A percentile compares a stretch with the other conserved stretches of the same genome.
phyloP scores from a whole-genome alignment of 37 sponge, comb jelly and placozoan species.

The Diacarnus erythraeanus region DNA sequence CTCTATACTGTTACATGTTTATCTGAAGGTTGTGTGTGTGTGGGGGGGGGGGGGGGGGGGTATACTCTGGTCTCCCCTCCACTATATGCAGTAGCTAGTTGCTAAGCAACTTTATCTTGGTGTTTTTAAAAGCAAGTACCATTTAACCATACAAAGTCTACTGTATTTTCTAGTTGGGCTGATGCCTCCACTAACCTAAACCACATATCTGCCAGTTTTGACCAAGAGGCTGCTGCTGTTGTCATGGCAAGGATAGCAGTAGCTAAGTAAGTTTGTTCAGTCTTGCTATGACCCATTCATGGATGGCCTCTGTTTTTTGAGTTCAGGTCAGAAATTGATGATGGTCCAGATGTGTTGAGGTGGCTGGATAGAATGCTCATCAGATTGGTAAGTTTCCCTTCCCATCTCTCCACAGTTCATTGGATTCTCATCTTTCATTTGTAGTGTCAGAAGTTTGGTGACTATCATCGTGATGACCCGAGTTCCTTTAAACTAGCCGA shows the following conservation, averaged over 20 bases:
- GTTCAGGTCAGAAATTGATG: conserved; percentile 84
- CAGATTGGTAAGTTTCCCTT: conserved; percentile 62
- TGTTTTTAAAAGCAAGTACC: no score
- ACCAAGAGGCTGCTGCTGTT: conserved; percentile 95
- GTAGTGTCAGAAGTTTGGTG: conserved; percentile 98
- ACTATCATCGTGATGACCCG: conserved; percentile 90
- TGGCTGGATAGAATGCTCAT: conserved; percentile 98
- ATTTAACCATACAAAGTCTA: no score
- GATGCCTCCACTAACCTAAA: conserved; percentile 84
- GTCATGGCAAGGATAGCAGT: conserved; percentile 93
- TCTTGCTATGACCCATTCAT: conserved; percentile 96
- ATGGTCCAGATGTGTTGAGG: conserved; percentile 97
- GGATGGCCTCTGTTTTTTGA: no score
- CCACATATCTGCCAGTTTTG: conserved; percentile 89
- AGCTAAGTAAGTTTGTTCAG: conserved; percentile 76
- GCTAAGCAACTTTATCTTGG: no score
- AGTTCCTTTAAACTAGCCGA: conserved; percentile 93
- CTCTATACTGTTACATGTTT: no score
- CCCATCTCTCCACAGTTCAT: neutral
- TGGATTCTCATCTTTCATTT: neutral
- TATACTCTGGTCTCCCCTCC: no score
- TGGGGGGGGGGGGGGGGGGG: no score
- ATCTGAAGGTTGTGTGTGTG: no score
- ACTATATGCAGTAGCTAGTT: no score
- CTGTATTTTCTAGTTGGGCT: conserved; percentile 78